A percentile compares a stretch with the other conserved stretches of the same genome.
These are phyloP conservation scores for Drosophila watanabei DNA, from an alignment of 1,140 invertebrate species.

Conservation along the genomic window DNA sequence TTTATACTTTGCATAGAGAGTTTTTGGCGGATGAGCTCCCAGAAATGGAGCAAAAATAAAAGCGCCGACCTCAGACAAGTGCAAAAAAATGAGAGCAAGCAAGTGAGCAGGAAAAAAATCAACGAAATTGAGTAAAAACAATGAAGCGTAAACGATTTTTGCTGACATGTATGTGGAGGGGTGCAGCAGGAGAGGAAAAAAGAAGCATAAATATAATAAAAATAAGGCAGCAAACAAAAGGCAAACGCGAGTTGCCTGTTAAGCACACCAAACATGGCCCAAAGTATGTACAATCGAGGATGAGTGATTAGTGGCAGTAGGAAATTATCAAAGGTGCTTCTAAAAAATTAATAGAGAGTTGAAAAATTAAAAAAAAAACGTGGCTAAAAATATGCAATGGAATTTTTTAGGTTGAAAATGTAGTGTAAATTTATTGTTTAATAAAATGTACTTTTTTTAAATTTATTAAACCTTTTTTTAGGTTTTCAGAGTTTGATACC, in stretches of 20 bases:
- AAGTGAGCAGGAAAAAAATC: constrained; percentile 58
- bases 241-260: constrained; percentile 74
- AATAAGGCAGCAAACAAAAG: constrained; percentile 78
- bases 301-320: not conserved
- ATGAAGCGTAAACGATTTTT: constrained; percentile 83
- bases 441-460: no score
- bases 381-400: no score
- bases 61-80: constrained; percentile 42
- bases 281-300: constrained; percentile 40
- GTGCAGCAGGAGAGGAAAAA: constrained; percentile 4
- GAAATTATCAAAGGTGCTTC: no score
- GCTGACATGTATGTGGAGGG: constrained; percentile 66
- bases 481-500: no score
- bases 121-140: constrained; percentile 81
- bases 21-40: constrained; percentile 30
- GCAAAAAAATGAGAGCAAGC: constrained; percentile 23
- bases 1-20: constrained; percentile 42
- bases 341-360: no score
- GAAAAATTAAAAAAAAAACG: no score
- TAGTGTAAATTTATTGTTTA: no score
- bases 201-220: constrained; percentile 67
- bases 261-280: constrained; percentile 56
- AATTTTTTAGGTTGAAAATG: no score
- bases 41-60: constrained; percentile 32
- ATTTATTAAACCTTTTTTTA: no score